These are phyloP conservation scores for Rambutsinella grinnellia DNA, from an alignment of 2,888 invertebrate genomes.

Conservation along the genomic window DNA sequence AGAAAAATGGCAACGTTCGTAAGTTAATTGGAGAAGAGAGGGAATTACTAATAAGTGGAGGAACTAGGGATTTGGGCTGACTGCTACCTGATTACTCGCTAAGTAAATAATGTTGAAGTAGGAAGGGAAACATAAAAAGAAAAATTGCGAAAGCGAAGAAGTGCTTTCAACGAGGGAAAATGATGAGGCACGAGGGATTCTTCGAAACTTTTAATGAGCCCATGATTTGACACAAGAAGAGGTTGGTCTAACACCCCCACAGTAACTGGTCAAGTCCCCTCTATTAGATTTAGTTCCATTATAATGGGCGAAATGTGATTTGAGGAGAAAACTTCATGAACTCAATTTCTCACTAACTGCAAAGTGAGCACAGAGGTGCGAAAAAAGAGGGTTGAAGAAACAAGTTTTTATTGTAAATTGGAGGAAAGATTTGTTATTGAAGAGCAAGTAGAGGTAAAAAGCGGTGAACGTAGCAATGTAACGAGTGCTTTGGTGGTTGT, in stretches of 20 bases:
- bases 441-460: conserved; percentile 17
- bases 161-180: conserved; percentile 32
- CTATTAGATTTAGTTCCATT: background rate
- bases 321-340: conserved; percentile 18
- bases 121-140: conserved; percentile 6
- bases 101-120: conserved; percentile 22
- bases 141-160: conserved; percentile 30
- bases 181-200: conserved; percentile 47
- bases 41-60: conserved; percentile 24
- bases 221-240: conserved; percentile 47
- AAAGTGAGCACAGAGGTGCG: conserved; percentile 5
- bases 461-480: conserved; percentile 31
- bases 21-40: background rate
- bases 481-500: conserved; percentile 35
- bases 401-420: conserved; percentile 35
- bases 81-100: conserved; percentile 28
- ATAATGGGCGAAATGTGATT: conserved; percentile 18
- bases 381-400: conserved; percentile 31
- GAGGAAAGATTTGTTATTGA: conserved; percentile 1
- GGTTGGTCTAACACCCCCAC: background rate
- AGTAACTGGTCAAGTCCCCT: conserved; percentile 12
- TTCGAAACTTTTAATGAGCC: conserved; percentile 37
- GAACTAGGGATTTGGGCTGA: conserved; percentile 40
- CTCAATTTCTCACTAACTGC: conserved; percentile 7
- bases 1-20: background rate